Percentiles rank a stretch among this genome's conserved stretches.
These are phyloP conservation scores for Rhinolophus ferrumequinum DNA, from an alignment of 2,113 vertebrate genomes.

Conservation along the genomic window DNA sequence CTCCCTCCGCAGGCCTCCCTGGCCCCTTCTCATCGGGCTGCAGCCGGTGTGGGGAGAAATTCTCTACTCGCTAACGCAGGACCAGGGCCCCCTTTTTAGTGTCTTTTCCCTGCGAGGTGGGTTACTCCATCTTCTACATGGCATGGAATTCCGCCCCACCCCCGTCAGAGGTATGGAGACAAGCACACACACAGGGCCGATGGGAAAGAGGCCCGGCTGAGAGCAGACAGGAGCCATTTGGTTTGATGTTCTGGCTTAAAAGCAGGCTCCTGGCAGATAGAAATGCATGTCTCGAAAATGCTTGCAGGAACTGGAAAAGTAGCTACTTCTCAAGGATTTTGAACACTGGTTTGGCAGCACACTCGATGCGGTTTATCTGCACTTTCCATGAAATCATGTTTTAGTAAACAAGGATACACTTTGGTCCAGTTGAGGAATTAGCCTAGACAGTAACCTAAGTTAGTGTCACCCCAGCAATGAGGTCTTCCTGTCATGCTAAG, in stretches of 20 bases:
- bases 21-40: neutral
- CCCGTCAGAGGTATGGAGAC: neutral
- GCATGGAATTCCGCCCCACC: neutral
- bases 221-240: accelerated
- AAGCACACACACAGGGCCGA: too few species aligned
- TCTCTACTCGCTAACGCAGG: neutral
- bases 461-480: neutral
- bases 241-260: neutral
- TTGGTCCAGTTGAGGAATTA: neutral
- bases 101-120: neutral
- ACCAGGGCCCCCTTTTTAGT: neutral
- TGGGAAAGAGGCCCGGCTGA: neutral
- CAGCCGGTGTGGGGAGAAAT: neutral
- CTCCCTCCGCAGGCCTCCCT: neutral
- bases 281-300: neutral
- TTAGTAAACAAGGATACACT: neutral
- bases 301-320: neutral
- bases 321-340: neutral
- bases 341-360: neutral
- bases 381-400: neutral
- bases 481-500: neutral
- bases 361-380: neutral
- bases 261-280: too few species aligned
- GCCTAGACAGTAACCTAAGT: neutral
- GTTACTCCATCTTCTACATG: neutral